Conservation (phyloP, 2,888 invertebrate genomes). For the Bellardia pandia region DNA sequence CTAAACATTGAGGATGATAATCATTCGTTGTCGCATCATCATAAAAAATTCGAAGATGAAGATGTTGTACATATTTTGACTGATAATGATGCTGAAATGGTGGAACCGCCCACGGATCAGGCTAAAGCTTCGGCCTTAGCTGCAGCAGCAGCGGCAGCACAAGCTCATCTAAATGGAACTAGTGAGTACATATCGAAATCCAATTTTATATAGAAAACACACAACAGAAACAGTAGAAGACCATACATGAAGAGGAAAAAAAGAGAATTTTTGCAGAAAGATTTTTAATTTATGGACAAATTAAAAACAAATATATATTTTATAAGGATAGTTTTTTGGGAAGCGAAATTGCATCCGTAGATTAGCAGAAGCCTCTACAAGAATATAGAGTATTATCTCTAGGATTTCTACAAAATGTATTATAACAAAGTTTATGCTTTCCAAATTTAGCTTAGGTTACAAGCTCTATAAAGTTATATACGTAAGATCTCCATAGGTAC, state of each 20-base stretch:
- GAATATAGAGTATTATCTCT: too few species aligned
- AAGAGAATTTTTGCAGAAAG: too few species aligned
- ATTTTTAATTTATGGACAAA: too few species aligned
- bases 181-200: slow-evolving; percentile 86
- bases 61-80: slow-evolving; percentile 71
- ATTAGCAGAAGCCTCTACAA: too few species aligned
- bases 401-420: too few species aligned
- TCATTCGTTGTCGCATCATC: slow-evolving; percentile 12
- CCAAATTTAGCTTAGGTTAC: too few species aligned
- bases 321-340: too few species aligned
- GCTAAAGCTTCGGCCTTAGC: slow-evolving; percentile 84
- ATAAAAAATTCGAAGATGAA: slow-evolving; percentile 67
- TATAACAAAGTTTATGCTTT: too few species aligned
- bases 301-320: too few species aligned
- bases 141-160: slow-evolving; percentile 85
- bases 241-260: not conserved
- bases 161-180: slow-evolving; percentile 87
- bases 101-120: slow-evolving; percentile 74
- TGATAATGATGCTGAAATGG: slow-evolving; percentile 72
- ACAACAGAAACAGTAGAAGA: not conserved
- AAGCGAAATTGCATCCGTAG: too few species aligned
- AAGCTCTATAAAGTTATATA: too few species aligned
- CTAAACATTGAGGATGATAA: slow-evolving; percentile 55
- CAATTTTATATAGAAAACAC: slow-evolving; percentile 75
- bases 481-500: too few species aligned